Evolutionary conservation across 1,140 invertebrate species (phyloP), one percentile per base, ranked within the genome.

Genomic region (Leptestheria dahalacensis): DNA sequence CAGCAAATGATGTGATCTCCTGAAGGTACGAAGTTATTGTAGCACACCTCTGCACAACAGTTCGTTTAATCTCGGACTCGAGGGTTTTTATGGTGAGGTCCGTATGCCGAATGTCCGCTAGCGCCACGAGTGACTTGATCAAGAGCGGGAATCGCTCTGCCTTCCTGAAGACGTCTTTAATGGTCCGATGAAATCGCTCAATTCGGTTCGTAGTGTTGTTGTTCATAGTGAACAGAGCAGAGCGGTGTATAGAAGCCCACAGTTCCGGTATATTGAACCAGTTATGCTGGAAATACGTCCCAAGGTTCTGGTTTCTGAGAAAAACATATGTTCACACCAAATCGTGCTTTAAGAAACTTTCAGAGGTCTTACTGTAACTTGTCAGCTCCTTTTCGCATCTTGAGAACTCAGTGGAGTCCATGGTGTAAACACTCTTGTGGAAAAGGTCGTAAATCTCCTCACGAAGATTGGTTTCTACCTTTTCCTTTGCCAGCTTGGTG

Each of bases 371-470:
- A 18, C 48, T 50, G 18, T 18, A 50, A 18, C 48, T 50, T 50
- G 20, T 50, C 24, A 50, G 20, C 24, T 50, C 24, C 48, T 50
- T 23, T 50, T 50, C 48, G 24, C 18, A 50, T 50, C 48, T 23
- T n/a, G n/a, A n/a, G n/a, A n/a, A n/a, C n/a, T n/a, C n/a, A n/a
- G n/a, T n/a, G n/a, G n/a, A n/a, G n/a, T n/a, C n/a, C n/a, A n/a
- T n/a, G 24, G 48, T 23, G 48, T 50, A 50, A 23, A 50, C 48
- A 23, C 18, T 23, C 24, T 50, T 23, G 20, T 50, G 20, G 48
- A 50, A 50, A 18, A 20, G 48, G 20, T 50, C 18, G 48, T 50
- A 50, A 20, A 50, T 50, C 48, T 50, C 48, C 24, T 50, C 48
- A 18, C 48, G 48, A 23, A 50, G 48, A 50, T 50, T 50, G 18